These are phyloP conservation scores for Zelleria hepariella DNA, from an alignment of 2,888 invertebrate species.

Conservation along the genomic window DNA sequence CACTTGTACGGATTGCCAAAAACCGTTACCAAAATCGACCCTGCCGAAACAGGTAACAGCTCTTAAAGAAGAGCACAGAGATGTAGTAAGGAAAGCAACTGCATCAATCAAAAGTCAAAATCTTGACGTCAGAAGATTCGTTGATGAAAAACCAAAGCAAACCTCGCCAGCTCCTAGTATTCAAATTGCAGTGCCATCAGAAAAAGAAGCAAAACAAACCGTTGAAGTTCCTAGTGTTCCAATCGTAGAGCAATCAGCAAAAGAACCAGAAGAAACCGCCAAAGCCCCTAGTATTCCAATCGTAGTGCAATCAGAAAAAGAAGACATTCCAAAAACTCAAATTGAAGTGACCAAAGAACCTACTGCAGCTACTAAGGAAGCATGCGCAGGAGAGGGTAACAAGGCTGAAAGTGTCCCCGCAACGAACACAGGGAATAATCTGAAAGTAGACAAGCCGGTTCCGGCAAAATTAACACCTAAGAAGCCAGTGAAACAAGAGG, in stretches of 20 bases:
- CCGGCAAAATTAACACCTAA: slow-evolving; percentile 19
- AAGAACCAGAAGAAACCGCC: neutral
- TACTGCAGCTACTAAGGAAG: slow-evolving; percentile 13
- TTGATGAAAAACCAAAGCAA: neutral
- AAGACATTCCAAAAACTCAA: slow-evolving; percentile 41
- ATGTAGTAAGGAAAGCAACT: neutral
- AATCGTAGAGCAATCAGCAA: neutral
- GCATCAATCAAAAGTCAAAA: neutral
- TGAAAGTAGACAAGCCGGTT: slow-evolving; percentile 7
- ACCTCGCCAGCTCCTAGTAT: slow-evolving; percentile 26
- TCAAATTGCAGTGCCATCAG: slow-evolving; percentile 4
- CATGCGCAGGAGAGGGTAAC: slow-evolving; percentile 25
- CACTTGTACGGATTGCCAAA: neutral
- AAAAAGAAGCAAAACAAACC: slow-evolving; percentile 11
- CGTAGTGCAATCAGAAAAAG: slow-evolving; percentile 9
- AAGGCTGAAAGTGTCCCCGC: slow-evolving; percentile 29
- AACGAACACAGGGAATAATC: neutral
- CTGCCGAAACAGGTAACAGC: neutral
- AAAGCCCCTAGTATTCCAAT: slow-evolving; percentile 25
- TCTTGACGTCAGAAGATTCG: neutral
- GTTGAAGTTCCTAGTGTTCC: neutral
- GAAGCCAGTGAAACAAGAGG: slow-evolving; percentile 66
- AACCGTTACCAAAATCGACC: neutral
- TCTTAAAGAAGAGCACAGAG: neutral
- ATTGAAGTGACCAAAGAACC: slow-evolving; percentile 15